Evolutionary conservation across 2,113 vertebrate genomes (phyloP).

Genomic region (Eptesicus fuscus): DNA sequence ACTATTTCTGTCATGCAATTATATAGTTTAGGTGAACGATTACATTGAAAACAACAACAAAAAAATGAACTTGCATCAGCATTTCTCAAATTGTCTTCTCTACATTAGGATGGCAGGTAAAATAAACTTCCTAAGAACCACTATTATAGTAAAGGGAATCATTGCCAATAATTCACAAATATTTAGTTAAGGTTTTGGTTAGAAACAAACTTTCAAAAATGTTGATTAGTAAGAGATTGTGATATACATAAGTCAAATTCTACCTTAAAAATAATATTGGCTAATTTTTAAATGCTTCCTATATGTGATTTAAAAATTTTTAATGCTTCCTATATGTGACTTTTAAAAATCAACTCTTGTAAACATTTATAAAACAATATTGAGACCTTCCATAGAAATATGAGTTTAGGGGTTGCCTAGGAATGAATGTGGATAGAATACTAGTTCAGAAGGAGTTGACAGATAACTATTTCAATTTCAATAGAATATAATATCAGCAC

Average conservation of each 20-base stretch:
- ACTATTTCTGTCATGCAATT: background rate
- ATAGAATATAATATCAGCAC: background rate
- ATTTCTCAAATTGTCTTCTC: background rate
- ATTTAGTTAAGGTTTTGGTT: background rate
- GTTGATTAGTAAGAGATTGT: background rate
- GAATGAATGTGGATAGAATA: background rate
- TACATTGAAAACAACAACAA: background rate
- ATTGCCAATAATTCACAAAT: background rate
- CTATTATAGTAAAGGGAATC: background rate
- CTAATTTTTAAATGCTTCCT: background rate
- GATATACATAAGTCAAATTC: background rate
- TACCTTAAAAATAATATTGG: background rate
- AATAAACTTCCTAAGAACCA: background rate
- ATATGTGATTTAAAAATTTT: no score
- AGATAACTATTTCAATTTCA: background rate
- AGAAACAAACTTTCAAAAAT: background rate
- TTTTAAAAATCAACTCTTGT: no score
- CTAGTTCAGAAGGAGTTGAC: background rate
- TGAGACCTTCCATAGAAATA: background rate
- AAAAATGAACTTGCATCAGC: background rate
- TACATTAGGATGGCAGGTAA: background rate
- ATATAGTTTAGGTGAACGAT: background rate
- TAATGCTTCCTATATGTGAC: no score
- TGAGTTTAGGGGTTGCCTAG: background rate
- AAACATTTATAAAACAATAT: background rate